Conservation (phyloP, 35 echinoderm and acorn worm genomes). For the Strongylocentrotus purpuratus region DNA sequence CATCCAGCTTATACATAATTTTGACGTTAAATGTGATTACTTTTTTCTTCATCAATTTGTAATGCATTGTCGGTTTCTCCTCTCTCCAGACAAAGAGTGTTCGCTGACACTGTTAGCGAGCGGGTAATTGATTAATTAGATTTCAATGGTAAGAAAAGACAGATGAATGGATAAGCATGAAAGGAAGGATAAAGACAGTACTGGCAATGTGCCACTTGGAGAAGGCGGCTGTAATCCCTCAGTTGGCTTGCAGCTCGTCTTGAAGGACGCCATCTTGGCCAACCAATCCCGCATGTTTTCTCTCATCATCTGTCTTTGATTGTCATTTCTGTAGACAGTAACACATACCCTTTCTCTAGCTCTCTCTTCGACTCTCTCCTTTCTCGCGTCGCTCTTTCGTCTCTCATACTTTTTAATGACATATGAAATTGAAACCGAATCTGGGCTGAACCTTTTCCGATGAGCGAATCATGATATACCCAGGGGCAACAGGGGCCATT, state of each 20-base stretch:
- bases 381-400: not conserved
- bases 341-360: not conserved
- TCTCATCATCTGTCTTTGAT: not conserved
- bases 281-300: not conserved
- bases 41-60: not conserved
- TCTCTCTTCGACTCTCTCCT: not conserved
- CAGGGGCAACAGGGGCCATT: not conserved
- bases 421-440: conserved; percentile 8
- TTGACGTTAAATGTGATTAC: no score
- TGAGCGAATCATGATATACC: not conserved
- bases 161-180: not conserved
- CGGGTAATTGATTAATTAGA: not conserved
- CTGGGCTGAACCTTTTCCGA: not conserved
- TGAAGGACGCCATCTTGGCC: conserved; percentile 7
- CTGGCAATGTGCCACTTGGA: not conserved
- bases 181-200: not conserved
- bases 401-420: not conserved
- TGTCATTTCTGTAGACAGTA: not conserved
- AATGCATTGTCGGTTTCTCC: not conserved
- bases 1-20: no score
- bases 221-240: not conserved
- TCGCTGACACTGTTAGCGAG: not conserved
- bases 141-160: not conserved
- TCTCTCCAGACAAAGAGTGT: not conserved
- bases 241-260: not conserved